Base-by-base conservation (phyloP, 2,113 vertebrate genomes). In the Sula dactylatra region DNA sequence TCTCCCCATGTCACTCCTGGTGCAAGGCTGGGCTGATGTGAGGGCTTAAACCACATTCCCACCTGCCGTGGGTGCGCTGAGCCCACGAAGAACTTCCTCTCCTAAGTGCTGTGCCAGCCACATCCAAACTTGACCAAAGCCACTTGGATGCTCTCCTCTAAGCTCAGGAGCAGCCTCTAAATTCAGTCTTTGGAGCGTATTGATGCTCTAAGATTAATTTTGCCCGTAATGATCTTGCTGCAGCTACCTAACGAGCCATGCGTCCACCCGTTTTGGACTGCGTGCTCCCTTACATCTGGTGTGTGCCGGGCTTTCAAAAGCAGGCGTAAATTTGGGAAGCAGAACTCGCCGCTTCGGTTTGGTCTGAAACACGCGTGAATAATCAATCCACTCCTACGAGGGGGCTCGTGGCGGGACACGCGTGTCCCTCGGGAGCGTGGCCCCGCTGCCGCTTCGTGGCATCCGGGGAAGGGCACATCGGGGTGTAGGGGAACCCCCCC, bases 271-370 rank as follows among this genome's bases (percentile, higher is more conserved):
- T 4, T 38, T 11, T 1, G 59, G 16, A 13, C 59, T 4, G 20
- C 1, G 24, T 7, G 87, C 44, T 42, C 6, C 55, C 15, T 27
- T 1, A 0, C 6, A 4, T 2, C 72, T 15, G 54, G 16, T 11
- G n/a, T 0, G 40, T 1, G 73, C 32, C 9, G 59, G 34, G 25
- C 40, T 78, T 40, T 40, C n/a, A 2, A 16, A 13, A n/a, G 1
- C 0, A 2, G 6, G 25, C 14, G 6, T 10, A 3, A 16, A 7
- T 3, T 4, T 10, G 54, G 58, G 36, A 13, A 36, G 32, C 0
- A 7, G 50, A 19, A 21, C 7, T 8, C 0, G 4, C 13, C 0
- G 11, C 26, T 36, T 0, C 1, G 17, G 13, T 10, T 44, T 3
- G n/a, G 1, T 6, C 24, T 2, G 59, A n/a, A 49, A 15, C 36